A percentile compares a stretch with the other conserved stretches of the same genome.
Conservation (phyloP, 2,888 invertebrate genomes). For the Cosmopolites sordidus region DNA sequence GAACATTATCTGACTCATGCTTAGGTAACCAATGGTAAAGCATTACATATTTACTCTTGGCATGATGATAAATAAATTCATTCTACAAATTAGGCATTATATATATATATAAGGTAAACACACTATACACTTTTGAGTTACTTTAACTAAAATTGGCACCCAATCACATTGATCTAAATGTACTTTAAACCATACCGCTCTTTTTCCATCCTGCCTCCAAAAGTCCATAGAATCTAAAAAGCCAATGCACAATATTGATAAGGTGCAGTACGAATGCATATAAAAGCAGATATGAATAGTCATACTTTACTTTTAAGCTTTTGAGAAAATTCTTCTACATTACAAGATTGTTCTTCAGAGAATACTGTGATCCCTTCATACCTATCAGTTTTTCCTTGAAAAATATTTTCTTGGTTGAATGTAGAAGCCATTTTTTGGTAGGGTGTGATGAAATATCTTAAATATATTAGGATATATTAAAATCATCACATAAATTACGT, state of each 20-base stretch:
- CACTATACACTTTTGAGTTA: slow-evolving; percentile 40
- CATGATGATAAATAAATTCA: slow-evolving; percentile 86
- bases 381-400: slow-evolving; percentile 57
- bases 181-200: slow-evolving; percentile 81
- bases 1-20: slow-evolving; percentile 59
- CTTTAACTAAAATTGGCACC: slow-evolving; percentile 71
- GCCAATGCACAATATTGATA: neutral
- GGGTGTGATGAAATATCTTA: neutral
- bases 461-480: too few relatives aligned
- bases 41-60: slow-evolving; percentile 71
- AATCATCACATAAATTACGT: too few relatives aligned
- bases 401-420: slow-evolving; percentile 35
- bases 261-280: too few relatives aligned
- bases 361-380: slow-evolving; percentile 72
- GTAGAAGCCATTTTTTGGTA: slow-evolving; percentile 5
- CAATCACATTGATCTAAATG: slow-evolving; percentile 64
- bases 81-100: slow-evolving; percentile 51
- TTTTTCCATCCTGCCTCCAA: slow-evolving; percentile 62
- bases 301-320: slow-evolving; percentile 56
- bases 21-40: slow-evolving; percentile 77
- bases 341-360: slow-evolving; percentile 57
- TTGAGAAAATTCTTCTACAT: slow-evolving; percentile 49
- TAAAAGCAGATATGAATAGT: neutral
- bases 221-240: slow-evolving; percentile 63
- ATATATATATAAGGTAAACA: neutral